These are phyloP conservation scores for Nannoperca australis DNA, from an alignment of 2,797 vertebrate genomes.

Conservation along the genomic window DNA sequence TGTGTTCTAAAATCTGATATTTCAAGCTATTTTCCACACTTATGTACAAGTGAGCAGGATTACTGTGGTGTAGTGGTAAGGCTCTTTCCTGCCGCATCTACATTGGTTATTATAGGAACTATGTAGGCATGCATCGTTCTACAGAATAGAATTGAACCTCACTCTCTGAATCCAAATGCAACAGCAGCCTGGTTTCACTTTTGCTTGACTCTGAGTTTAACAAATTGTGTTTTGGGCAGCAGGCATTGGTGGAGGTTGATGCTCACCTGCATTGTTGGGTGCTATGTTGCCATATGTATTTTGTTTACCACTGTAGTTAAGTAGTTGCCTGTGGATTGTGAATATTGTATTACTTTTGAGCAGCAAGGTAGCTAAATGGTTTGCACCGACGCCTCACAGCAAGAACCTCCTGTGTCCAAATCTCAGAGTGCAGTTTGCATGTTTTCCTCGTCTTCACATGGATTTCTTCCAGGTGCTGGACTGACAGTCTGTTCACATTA, in stretches of 20 bases:
- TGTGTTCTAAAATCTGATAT: conserved; percentile 53
- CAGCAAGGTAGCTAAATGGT: conserved; percentile 19
- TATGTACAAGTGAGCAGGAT: conserved; percentile 35
- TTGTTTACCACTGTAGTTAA: not conserved
- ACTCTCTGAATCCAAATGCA: conserved; percentile 15
- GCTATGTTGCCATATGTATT: not conserved
- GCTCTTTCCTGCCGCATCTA: conserved; percentile 11
- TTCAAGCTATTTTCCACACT: conserved; percentile 48
- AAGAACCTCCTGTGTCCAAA: conserved; percentile 32
- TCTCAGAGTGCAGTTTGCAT: conserved; percentile 29
- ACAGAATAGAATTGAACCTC: conserved; percentile 19
- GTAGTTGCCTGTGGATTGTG: not conserved
- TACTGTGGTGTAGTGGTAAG: conserved; percentile 13
- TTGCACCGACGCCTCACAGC: conserved; percentile 6
- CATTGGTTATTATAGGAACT: conserved; percentile 19
- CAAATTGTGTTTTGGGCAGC: not conserved
- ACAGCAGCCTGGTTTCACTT: not conserved
- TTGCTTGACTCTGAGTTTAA: conserved; percentile 12
- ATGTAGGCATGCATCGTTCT: not conserved
- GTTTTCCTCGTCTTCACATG: conserved; percentile 12
- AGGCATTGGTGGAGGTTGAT: not conserved
- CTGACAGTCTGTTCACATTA: conserved; percentile 34
- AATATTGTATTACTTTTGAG: conserved; percentile 6
- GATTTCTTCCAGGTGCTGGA: conserved; percentile 42
- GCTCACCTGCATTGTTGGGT: not conserved